Evolutionary conservation across 2,113 vertebrate genomes (phyloP).

Genomic region (Calonectris borealis): DNA sequence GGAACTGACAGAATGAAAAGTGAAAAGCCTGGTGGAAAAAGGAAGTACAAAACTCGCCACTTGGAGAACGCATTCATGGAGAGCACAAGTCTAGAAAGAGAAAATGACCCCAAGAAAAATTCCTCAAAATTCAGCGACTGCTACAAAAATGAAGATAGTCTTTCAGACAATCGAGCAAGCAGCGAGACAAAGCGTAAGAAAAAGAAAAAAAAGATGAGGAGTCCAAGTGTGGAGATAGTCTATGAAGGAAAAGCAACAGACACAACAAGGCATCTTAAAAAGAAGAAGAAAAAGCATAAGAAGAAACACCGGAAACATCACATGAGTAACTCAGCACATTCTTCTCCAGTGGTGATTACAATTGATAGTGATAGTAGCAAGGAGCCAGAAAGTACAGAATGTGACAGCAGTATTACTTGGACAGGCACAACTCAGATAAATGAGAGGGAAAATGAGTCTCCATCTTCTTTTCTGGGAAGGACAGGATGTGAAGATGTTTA

Average conservation of each 20-base stretch:
- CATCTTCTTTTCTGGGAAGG: neutral
- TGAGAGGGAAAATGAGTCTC: neutral
- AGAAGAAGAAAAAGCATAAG: conserved; percentile 92
- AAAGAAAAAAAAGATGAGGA: conserved; percentile 78
- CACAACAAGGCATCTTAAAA: conserved; percentile 77
- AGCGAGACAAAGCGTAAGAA: conserved; percentile 74
- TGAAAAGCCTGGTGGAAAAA: conserved; percentile 88
- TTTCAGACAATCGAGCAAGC: conserved; percentile 69
- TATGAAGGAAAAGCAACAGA: conserved; percentile 78
- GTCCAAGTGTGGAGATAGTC: conserved; percentile 84
- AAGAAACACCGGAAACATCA: conserved; percentile 83
- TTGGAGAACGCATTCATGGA: conserved; percentile 73
- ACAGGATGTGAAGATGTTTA: conserved; percentile 43
- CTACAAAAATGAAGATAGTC: conserved; percentile 61
- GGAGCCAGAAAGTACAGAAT: conserved; percentile 32
- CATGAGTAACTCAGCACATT: neutral
- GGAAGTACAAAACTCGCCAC: conserved; percentile 91
- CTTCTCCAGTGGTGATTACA: conserved; percentile 82
- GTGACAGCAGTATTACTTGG: conserved; percentile 44
- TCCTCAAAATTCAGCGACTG: conserved; percentile 53
- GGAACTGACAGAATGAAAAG: conserved; percentile 65
- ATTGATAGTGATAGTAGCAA: conserved; percentile 88
- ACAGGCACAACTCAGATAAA: neutral
- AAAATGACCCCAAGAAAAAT: conserved; percentile 47
- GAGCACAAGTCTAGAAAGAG: conserved; percentile 41